These are phyloP conservation scores for Sylvietta virens DNA, from an alignment of 2,113 vertebrate species.

Conservation along the genomic window DNA sequence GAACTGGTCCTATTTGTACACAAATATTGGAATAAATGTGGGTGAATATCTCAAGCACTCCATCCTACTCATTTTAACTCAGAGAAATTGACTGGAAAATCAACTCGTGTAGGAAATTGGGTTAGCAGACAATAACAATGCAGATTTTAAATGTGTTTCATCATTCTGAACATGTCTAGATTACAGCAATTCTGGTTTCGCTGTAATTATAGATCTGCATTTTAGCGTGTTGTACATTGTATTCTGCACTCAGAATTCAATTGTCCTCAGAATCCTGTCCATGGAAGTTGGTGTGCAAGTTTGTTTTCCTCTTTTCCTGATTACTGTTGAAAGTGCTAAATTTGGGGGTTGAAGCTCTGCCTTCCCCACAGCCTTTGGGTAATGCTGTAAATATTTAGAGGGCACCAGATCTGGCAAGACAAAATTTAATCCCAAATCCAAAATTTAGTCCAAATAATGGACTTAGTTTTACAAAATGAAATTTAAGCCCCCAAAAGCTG, in stretches of 20 bases:
- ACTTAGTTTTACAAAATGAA: not conserved
- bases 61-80: not conserved
- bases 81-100: conserved; percentile 58
- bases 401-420: not conserved
- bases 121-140: conserved; percentile 30
- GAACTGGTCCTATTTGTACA: not conserved
- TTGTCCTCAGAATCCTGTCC: not conserved
- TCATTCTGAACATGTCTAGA: conserved; percentile 1
- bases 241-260: not conserved
- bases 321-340: not conserved
- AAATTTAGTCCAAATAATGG: not conserved
- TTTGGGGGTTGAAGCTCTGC: not conserved
- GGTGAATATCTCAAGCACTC: not conserved
- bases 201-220: not conserved
- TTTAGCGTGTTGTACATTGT: not conserved
- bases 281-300: not conserved
- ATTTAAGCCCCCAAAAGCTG: not conserved
- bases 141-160: not conserved
- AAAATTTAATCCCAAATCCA: not conserved
- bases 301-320: not conserved
- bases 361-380: not conserved
- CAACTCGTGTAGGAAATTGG: not conserved
- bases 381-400: not conserved
- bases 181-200: not conserved
- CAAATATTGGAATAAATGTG: not conserved